These are phyloP conservation scores for Pardosa pseudoannulata DNA, from an alignment of 2,888 invertebrate genomes.

Conservation along the genomic window DNA sequence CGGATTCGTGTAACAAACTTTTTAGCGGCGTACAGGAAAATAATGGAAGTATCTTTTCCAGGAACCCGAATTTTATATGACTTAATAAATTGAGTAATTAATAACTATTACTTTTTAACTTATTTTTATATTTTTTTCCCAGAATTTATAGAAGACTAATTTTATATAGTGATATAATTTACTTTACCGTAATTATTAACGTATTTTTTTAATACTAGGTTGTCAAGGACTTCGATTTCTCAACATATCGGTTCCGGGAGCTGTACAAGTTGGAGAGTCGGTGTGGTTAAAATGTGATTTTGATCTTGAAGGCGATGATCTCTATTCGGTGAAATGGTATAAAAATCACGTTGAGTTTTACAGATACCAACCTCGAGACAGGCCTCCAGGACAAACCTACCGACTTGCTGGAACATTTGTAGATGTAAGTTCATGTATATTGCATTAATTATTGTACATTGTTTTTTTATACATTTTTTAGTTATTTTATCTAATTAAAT, in stretches of 20 bases:
- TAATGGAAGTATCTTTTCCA: no score
- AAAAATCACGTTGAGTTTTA: slow-evolving; percentile 72
- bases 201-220: slow-evolving; percentile 22
- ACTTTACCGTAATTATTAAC: not conserved
- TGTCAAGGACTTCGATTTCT: slow-evolving; percentile 60
- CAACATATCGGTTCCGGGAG: slow-evolving; percentile 67
- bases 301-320: slow-evolving; percentile 74
- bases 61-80: no score
- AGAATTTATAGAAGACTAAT: not conserved
- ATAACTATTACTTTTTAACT: no score
- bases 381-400: slow-evolving; percentile 68
- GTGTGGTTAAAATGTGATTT: slow-evolving; percentile 73
- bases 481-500: no score
- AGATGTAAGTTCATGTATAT: slow-evolving; percentile 54
- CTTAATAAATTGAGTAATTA: no score
- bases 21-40: no score
- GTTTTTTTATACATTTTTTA: no score
- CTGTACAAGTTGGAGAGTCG: slow-evolving; percentile 59
- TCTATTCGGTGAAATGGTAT: slow-evolving; percentile 76
- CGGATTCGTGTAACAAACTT: no score
- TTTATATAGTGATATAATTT: not conserved
- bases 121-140: not conserved
- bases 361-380: slow-evolving; percentile 67
- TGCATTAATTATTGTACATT: no score
- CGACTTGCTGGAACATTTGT: slow-evolving; percentile 60